Conservation (phyloP, 2,888 invertebrate species). For the Scaptomyza polygonia region DNA sequence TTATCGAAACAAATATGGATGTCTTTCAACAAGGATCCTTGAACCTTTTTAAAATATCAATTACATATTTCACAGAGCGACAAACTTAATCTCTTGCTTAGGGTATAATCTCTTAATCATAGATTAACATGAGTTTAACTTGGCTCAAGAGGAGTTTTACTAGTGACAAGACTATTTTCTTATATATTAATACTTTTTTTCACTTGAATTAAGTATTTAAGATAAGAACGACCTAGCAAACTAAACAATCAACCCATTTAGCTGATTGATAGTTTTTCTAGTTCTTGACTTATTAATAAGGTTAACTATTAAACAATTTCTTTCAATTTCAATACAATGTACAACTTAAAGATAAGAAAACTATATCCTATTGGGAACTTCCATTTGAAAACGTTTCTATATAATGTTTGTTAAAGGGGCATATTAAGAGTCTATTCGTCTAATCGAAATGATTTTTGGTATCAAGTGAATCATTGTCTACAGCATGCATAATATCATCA, state of each 20-base stretch:
- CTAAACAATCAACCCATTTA: too few relatives aligned
- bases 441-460: not conserved
- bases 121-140: not conserved
- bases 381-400: not conserved
- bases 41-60: too few relatives aligned
- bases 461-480: conserved; percentile 28
- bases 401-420: not conserved
- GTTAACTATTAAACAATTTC: too few relatives aligned
- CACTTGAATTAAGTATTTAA: too few relatives aligned
- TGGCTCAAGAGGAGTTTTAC: not conserved
- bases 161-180: not conserved
- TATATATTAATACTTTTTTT: too few relatives aligned
- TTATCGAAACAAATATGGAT: too few relatives aligned
- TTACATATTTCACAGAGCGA: too few relatives aligned
- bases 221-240: too few relatives aligned
- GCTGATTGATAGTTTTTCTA: too few relatives aligned
- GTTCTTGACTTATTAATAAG: too few relatives aligned
- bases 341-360: not conserved
- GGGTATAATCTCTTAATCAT: not conserved
- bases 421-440: conserved; percentile 7
- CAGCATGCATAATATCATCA: conserved; percentile 23
- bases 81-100: too few relatives aligned
- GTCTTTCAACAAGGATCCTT: too few relatives aligned
- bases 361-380: not conserved
- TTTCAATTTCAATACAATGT: not conserved